These are phyloP conservation scores for Synergus japonicus DNA, from an alignment of 2,888 invertebrate species.

Conservation along the genomic window DNA sequence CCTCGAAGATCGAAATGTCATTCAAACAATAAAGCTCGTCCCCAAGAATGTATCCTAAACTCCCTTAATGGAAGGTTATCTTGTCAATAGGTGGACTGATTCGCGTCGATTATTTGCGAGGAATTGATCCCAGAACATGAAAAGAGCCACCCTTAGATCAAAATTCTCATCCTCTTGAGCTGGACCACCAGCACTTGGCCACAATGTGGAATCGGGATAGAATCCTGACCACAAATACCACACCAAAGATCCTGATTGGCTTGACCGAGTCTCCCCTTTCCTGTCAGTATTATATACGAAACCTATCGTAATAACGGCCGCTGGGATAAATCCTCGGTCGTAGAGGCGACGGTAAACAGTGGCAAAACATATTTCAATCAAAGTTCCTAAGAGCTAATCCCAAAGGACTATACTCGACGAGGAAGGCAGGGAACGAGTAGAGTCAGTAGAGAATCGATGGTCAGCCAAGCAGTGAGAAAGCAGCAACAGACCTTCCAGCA, in stretches of 20 bases:
- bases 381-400: slow-evolving; percentile 68
- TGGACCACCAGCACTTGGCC: slow-evolving; percentile 20
- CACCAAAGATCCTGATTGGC: slow-evolving; percentile 35
- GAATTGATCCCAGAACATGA: slow-evolving; percentile 26
- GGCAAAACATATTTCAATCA: slow-evolving; percentile 73
- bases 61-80: slow-evolving; percentile 14
- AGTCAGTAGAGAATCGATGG: slow-evolving; percentile 52
- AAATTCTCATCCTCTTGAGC: slow-evolving; percentile 27
- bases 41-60: neutral
- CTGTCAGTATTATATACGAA: slow-evolving; percentile 27
- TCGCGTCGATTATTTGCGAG: slow-evolving; percentile 29
- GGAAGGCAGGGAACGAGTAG: slow-evolving; percentile 45
- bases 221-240: slow-evolving; percentile 19
- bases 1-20: neutral
- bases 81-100: slow-evolving; percentile 26
- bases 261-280: slow-evolving; percentile 3
- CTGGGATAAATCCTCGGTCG: slow-evolving; percentile 62
- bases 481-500: slow-evolving; percentile 13
- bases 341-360: slow-evolving; percentile 64
- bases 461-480: slow-evolving; percentile 16
- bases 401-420: slow-evolving; percentile 47
- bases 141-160: slow-evolving; percentile 22
- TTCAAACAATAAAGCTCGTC: neutral
- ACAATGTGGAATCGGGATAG: slow-evolving; percentile 32
- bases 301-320: slow-evolving; percentile 59